Evolutionary conservation across 2,797 vertebrate species (phyloP).

Genomic region (Myripristis murdjan): DNA sequence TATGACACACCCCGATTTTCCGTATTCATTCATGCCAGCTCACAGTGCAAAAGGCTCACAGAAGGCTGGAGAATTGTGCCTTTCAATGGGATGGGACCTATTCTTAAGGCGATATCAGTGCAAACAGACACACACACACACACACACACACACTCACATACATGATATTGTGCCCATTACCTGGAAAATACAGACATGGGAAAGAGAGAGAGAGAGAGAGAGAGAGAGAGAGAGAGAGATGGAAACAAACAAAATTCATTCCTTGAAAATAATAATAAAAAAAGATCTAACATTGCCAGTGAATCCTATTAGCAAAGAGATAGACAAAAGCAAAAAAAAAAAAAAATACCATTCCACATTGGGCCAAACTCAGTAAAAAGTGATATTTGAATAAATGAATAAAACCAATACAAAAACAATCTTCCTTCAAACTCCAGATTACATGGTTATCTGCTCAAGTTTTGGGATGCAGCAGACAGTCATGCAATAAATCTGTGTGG

Average conservation of each 20-base stretch:
- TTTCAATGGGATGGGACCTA: too few relatives aligned
- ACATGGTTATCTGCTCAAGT: constrained; percentile 33
- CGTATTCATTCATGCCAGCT: too few relatives aligned
- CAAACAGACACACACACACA: constrained; percentile 4
- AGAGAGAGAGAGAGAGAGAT: constrained; percentile 22
- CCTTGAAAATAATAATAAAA: constrained; percentile 6
- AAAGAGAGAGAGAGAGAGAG: constrained; percentile 18
- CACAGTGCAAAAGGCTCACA: too few relatives aligned
- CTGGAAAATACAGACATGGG: constrained; percentile 12
- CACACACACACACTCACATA: constrained; percentile 5
- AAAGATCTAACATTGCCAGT: not conserved
- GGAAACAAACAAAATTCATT: not conserved
- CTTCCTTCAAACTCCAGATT: constrained; percentile 42
- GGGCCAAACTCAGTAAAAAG: constrained; percentile 31
- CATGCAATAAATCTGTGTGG: constrained; percentile 7
- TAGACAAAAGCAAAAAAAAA: constrained; percentile 19
- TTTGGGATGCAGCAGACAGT: constrained; percentile 7
- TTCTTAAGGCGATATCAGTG: not conserved
- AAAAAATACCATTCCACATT: not conserved
- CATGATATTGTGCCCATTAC: not conserved
- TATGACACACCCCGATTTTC: too few relatives aligned
- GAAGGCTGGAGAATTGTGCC: too few relatives aligned
- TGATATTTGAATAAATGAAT: constrained; percentile 53
- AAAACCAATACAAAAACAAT: constrained; percentile 56
- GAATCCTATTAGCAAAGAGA: constrained; percentile 48